Base-by-base conservation (phyloP, 2,888 invertebrate genomes). In the Drosophila lacicola region DNA sequence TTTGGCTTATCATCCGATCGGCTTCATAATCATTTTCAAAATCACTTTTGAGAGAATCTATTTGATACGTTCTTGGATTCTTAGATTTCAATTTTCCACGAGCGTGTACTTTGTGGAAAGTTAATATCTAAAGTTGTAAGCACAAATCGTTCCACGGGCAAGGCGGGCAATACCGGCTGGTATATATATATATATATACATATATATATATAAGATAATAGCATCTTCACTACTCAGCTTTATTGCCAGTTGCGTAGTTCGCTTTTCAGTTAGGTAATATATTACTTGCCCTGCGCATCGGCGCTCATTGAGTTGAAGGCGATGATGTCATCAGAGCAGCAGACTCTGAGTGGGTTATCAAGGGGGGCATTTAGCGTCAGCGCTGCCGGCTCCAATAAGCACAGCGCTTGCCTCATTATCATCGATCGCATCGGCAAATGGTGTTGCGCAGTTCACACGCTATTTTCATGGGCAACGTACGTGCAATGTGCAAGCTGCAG, bases 371-470 rank as follows among this genome's bases (percentile, higher is more conserved):
- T 49, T 49, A 8, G 10, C 39, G 51, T 37, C 49, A 17, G 44
- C 10, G 13, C 2, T 13, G 29, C 25, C 13, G 13, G 34, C 9
- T n/a, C 4, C 8, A 33, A 29, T 2, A 29, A 1, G n/a, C 14
- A 36, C 37, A 21, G 50, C 50, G 17, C 13, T 29, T 11, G 36
- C 36, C 10, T 25, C 8, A 25, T 46, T 47, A 76, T 64, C 55
- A 21, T 17, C 25, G 14, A 42, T 10, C 21, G 11, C 46, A 75
- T 64, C 71, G 55, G 2, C 33, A 11, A 17, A 55, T 17, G 25
- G 55, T 21, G 64, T 58, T 25, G 45, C 58, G 25, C 67, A 74
- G 72, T 74, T 71, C 37, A 25, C 45, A 56, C 51, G 47, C 53
- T 34, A 50, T 61, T 47, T 39, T 29, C 11, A 46, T 19, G 64